These are phyloP conservation scores for Diceros bicornis DNA, from an alignment of 2,797 vertebrate species.

Conservation along the genomic window DNA sequence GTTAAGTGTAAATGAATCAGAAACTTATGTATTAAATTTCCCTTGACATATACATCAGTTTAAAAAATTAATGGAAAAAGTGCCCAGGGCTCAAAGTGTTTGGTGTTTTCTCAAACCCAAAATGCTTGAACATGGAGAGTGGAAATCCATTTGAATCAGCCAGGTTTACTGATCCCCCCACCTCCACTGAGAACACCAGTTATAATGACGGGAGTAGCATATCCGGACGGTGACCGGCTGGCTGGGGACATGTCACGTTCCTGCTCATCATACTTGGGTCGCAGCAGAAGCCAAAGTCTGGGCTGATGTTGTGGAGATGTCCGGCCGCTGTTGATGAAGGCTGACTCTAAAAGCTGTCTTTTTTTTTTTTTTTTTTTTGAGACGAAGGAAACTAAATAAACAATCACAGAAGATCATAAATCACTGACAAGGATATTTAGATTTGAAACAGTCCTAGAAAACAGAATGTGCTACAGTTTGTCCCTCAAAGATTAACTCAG, in stretches of 20 bases:
- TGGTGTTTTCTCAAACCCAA: conserved; percentile 55
- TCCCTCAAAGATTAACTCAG: neutral
- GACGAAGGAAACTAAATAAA: conserved; percentile 15
- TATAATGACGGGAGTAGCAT: neutral
- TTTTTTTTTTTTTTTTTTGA: neutral
- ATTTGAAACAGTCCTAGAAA: conserved; percentile 18
- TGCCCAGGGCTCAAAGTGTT: neutral
- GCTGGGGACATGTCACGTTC: neutral
- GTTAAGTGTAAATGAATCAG: conserved; percentile 80
- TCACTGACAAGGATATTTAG: conserved; percentile 66
- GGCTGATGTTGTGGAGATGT: neutral
- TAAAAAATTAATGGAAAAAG: conserved; percentile 69
- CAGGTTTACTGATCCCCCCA: neutral
- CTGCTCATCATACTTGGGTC: neutral
- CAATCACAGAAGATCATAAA: conserved; percentile 59
- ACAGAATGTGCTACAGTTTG: neutral
- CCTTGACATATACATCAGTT: conserved; percentile 60
- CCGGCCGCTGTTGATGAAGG: neutral
- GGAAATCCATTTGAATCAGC: neutral
- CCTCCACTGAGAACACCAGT: accelerated
- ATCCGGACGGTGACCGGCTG: neutral
- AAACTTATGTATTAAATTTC: conserved; percentile 63
- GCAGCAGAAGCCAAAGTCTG: neutral
- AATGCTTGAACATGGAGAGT: neutral
- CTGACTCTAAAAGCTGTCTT: neutral